These are phyloP conservation scores for Paralvinella palmiformis DNA, from an alignment of 1,140 invertebrate species.

Conservation along the genomic window DNA sequence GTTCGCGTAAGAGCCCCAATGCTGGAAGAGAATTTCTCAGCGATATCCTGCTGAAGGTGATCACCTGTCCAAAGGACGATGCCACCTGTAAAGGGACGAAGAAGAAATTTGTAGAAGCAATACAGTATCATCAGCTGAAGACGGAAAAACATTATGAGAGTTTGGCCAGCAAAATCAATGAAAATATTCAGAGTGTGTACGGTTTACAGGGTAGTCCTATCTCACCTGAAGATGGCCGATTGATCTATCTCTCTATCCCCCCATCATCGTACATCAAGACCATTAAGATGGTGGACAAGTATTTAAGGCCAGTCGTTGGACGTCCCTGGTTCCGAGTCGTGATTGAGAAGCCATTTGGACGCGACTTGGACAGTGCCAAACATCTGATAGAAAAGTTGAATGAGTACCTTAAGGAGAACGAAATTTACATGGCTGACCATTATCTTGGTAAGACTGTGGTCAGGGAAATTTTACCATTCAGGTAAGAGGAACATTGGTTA, in stretches of 20 bases:
- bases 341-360: slow-evolving; percentile 48
- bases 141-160: slow-evolving; percentile 11
- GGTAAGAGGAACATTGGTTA: slow-evolving; percentile 32
- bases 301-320: slow-evolving; percentile 27
- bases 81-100: slow-evolving; percentile 11
- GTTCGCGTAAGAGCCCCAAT: slow-evolving; percentile 17
- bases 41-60: slow-evolving; percentile 14
- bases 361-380: slow-evolving; percentile 29
- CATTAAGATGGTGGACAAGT: slow-evolving; percentile 27
- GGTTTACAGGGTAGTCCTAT: slow-evolving; percentile 9
- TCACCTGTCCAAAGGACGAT: slow-evolving; percentile 14
- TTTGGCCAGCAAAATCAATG: slow-evolving; percentile 14
- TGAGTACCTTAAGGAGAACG: slow-evolving; percentile 33
- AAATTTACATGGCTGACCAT: slow-evolving; percentile 48
- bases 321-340: slow-evolving; percentile 30
- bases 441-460: slow-evolving; percentile 47
- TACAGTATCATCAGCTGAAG: slow-evolving; percentile 17
- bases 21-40: slow-evolving; percentile 15
- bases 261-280: slow-evolving; percentile 34
- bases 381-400: slow-evolving; percentile 28
- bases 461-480: slow-evolving; percentile 42
- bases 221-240: slow-evolving; percentile 21
- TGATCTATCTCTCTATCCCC: slow-evolving; percentile 44
- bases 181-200: slow-evolving; percentile 22
- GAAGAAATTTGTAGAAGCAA: slow-evolving; percentile 15